A percentile compares a stretch with the other conserved stretches of the same genome.
Evolutionary conservation across 2,888 invertebrate genomes (phyloP).

Genomic region (Acheta domesticus): DNA sequence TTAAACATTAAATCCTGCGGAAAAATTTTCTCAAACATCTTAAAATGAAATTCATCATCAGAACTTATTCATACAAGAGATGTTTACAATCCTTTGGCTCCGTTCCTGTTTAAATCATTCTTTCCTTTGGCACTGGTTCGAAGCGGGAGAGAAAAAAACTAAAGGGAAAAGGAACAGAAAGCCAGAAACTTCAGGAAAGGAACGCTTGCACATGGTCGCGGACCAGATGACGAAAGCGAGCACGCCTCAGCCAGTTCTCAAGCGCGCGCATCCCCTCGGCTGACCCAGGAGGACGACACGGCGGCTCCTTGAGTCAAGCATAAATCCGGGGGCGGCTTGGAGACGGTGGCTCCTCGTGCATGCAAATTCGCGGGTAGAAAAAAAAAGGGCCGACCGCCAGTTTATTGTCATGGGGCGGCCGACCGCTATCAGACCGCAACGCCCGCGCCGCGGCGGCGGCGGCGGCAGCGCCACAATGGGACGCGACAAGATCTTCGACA

Average conservation of each 20-base stretch:
- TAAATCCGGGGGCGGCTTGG: neutral
- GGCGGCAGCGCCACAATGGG: neutral
- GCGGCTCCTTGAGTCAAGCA: neutral
- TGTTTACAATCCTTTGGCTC: too few species aligned
- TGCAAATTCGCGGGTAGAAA: constrained; percentile 3
- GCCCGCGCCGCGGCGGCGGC: neutral
- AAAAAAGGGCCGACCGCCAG: neutral
- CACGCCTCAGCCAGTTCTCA: neutral
- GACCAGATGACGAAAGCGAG: too few species aligned
- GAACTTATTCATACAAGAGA: too few species aligned
- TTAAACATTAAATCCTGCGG: too few species aligned
- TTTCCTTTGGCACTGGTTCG: too few species aligned
- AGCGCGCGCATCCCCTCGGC: neutral
- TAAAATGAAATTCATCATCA: too few species aligned
- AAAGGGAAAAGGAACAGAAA: too few species aligned
- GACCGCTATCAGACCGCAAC: neutral
- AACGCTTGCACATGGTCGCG: too few species aligned
- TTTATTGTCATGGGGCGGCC: constrained; percentile 5
- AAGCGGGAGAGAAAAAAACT: too few species aligned
- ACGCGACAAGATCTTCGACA: constrained; percentile 18
- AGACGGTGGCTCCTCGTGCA: neutral
- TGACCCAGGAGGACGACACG: neutral
- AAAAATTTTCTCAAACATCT: too few species aligned
- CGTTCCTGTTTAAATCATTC: too few species aligned
- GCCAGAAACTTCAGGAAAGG: too few species aligned